Percentiles rank a stretch among this genome's conserved stretches.
These are phyloP conservation scores for Bubo bubo DNA, from an alignment of 2,113 vertebrate species.

Conservation along the genomic window DNA sequence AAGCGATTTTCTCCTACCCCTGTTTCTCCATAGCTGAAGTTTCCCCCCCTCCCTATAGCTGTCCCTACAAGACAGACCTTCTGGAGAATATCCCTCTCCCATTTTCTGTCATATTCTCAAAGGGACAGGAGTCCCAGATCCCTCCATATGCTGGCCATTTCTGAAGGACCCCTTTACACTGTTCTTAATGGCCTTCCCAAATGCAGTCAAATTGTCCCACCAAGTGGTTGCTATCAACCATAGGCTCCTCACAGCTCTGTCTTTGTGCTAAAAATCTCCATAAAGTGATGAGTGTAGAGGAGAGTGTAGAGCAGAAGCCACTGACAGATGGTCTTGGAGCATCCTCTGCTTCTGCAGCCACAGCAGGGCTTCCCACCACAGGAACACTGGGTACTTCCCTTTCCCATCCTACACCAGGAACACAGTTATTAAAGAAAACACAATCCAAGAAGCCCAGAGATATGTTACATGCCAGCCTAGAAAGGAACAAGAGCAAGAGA, in stretches of 20 bases:
- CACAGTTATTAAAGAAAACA: background rate
- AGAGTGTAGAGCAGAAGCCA: background rate
- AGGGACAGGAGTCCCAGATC: background rate
- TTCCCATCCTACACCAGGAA: background rate
- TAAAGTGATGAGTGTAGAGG: background rate
- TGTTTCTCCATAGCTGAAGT: background rate
- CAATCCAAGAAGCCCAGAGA: background rate
- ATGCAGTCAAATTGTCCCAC: background rate
- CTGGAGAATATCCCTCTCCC: background rate
- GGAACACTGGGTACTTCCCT: background rate
- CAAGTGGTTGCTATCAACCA: background rate
- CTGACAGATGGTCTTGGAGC: background rate
- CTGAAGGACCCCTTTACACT: background rate
- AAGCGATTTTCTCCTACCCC: background rate
- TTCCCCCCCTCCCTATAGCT: background rate
- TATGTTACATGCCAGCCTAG: rapidly evolving
- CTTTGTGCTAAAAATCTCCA: background rate
- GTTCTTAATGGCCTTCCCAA: background rate
- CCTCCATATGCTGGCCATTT: background rate
- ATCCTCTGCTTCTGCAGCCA: background rate
- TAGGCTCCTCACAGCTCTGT: background rate
- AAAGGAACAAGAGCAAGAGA: background rate
- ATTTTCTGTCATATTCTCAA: background rate
- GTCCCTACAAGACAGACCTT: background rate
- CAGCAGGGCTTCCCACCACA: background rate